These are phyloP conservation scores for Priocnemis perturbator DNA, from an alignment of 2,888 invertebrate species.

Conservation along the genomic window DNA sequence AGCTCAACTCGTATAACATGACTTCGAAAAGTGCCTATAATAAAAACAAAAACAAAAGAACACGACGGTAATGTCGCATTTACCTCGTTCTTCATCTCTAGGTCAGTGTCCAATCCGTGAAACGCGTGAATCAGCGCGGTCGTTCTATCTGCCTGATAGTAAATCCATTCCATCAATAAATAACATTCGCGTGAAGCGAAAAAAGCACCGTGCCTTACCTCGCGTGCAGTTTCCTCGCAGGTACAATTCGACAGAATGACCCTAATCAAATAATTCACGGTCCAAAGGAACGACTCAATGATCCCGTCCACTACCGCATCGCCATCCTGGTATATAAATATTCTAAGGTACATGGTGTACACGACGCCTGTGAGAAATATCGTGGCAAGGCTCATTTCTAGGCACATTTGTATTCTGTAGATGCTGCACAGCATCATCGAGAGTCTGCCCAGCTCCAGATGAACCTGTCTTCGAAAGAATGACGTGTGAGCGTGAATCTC, in stretches of 20 bases:
- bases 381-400: background rate
- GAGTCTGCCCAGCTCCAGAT: slow-evolving; percentile 21
- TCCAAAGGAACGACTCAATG: background rate
- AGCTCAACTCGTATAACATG: too few relatives aligned
- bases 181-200: too few relatives aligned
- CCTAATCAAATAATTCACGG: background rate
- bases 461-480: slow-evolving; percentile 16
- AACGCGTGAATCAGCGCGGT: background rate
- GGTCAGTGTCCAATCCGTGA: background rate
- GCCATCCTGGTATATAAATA: background rate
- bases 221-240: background rate
- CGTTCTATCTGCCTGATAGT: background rate
- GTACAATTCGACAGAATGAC: background rate
- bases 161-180: too few relatives aligned
- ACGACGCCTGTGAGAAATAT: background rate
- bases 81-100: background rate
- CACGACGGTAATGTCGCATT: background rate
- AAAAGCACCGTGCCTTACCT: too few relatives aligned
- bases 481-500: too few relatives aligned
- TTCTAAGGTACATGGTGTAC: background rate
- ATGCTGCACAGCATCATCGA: slow-evolving; percentile 10
- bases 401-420: background rate
- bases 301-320: background rate
- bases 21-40: background rate
- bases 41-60: background rate